Conservation (phyloP, 2,797 vertebrate species). For the Paramormyrops hopkinsi region DNA sequence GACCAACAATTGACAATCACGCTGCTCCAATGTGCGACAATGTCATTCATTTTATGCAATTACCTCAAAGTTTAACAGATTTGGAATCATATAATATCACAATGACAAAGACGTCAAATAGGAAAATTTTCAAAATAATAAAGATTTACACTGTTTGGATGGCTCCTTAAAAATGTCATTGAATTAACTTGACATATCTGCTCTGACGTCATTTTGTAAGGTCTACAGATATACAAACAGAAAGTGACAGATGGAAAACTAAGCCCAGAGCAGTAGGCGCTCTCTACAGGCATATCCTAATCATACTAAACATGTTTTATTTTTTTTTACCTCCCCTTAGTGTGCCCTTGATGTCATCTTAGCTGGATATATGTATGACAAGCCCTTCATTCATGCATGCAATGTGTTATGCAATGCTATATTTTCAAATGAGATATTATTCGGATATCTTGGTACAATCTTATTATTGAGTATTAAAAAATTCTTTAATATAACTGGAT, state of each 20-base stretch:
- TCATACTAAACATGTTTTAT: not conserved
- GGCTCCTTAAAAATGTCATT: not conserved
- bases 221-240: constrained; percentile 12
- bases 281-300: not conserved
- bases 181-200: not conserved
- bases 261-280: constrained; percentile 7
- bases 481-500: not conserved
- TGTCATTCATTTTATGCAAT: not conserved
- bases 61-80: not conserved
- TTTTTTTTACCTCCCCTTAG: not conserved
- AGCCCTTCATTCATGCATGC: not conserved
- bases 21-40: not conserved
- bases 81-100: not conserved
- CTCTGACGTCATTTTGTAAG: constrained; percentile 9
- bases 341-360: not conserved
- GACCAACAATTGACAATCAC: not conserved
- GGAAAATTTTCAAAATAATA: not conserved
- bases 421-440: not conserved
- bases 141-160: not conserved
- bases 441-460: not conserved
- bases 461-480: not conserved
- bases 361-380: not conserved
- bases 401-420: not conserved
- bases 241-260: constrained; percentile 11
- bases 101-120: not conserved